Evolutionary conservation across 2,888 invertebrate species (phyloP), one percentile per base, ranked within the genome.

Genomic region (Cotesia congregata): DNA sequence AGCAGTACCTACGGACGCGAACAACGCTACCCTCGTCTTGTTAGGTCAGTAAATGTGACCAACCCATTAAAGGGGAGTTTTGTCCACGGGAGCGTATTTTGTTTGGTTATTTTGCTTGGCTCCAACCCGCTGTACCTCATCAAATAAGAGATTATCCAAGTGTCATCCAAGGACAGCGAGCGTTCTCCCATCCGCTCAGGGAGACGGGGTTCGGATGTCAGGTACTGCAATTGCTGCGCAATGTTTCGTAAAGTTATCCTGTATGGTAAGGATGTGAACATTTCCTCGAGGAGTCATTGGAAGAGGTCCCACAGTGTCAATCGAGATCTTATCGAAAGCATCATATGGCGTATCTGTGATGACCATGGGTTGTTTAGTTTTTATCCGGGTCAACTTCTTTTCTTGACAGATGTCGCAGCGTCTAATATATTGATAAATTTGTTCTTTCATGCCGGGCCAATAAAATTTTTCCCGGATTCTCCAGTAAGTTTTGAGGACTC

Each of bases 391-490:
- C 0, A 74, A 41, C 72, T 82, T 82, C 65, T 77, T 62, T n/a
- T 76, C 67, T 64, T 80, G 75, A 17, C 82, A 83, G 0, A 20
- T 65, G 0, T 70, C 67, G 30, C 83, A 83, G 0, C 6, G 12
- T 1, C 39, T 15, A 0, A 83, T 74, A 61, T 30, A 82, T n/a
- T 80, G 72, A 15, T 77, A 71, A 1, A 83, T 65, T 7, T 80
- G 74, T 1, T 73, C n/a, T 2, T 61, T 75, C 70, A 83, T 77
- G 0, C 73, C 75, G 4, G 76, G 77, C 82, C 84, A 83, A 40
- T 76, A 77, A 41, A 77, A 82, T 1, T 62, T 17, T 61, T 79
- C 67, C 0, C 77, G 39, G 15, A 83, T 77, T 39, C 78, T 60
- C 5, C 72, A 41, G 12, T 72, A 78, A 0, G 83, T 83, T 61